Evolutionary conservation across 2,797 vertebrate species (phyloP).

Genomic region (Ficedula albicollis): DNA sequence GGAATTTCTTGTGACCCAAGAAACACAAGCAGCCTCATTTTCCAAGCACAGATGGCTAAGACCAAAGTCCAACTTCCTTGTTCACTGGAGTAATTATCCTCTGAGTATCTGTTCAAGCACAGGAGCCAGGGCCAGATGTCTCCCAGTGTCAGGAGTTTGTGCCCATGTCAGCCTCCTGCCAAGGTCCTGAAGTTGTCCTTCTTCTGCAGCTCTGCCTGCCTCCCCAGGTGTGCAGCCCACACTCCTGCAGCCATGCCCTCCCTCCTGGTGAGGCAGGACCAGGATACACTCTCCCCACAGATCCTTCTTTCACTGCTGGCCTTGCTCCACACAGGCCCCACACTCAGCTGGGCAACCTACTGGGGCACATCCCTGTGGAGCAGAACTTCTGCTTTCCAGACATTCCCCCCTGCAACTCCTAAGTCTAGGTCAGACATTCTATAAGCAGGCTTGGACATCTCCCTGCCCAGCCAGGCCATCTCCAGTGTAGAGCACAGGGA

Average conservation of each 20-base stretch:
- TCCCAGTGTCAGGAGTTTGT: background rate
- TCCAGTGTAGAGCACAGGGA: background rate
- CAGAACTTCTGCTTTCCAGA: background rate
- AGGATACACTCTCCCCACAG: background rate
- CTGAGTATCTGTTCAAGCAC: background rate
- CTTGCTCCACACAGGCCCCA: background rate
- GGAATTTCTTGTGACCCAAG: background rate
- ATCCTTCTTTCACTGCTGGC: background rate
- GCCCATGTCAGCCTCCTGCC: background rate
- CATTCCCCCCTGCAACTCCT: background rate
- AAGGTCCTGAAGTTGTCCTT: background rate
- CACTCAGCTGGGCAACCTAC: background rate
- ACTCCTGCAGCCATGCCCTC: background rate
- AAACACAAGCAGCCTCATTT: background rate
- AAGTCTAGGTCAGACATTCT: background rate
- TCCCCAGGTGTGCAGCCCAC: background rate
- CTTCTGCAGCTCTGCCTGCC: background rate
- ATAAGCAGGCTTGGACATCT: background rate
- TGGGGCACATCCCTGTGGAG: background rate
- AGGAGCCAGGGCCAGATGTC: background rate
- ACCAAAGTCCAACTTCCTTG: rapidly evolving
- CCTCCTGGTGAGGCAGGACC: background rate
- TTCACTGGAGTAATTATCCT: background rate
- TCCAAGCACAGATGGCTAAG: background rate
- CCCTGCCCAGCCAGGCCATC: background rate